Base-by-base conservation (phyloP, 2,113 vertebrate species). In the Cinclus mexicanus region DNA sequence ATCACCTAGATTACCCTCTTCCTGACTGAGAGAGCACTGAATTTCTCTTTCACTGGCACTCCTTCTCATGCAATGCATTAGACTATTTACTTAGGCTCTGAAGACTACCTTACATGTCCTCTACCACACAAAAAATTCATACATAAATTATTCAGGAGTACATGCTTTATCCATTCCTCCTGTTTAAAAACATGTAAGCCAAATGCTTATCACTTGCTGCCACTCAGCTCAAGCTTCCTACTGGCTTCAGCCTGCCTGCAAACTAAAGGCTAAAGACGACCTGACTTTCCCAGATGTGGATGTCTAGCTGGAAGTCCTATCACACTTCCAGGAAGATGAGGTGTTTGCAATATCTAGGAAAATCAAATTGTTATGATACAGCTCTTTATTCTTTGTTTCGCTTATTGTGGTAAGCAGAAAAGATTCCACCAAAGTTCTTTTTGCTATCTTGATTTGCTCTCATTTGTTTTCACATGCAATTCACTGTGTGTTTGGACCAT, bases 71-170 rank as follows among this genome's bases (percentile, higher is more conserved):
- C 1, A 4, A 83, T 33, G 47, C 59, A 77, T 69, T 53, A 92
- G 71, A 42, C 41, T 52, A 12, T 52, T 90, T 77, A 70, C 55
- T 86, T 49, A 74, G 55, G 41, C 68, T 50, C 53, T 68, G 68
- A 83, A 92, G 75, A 56, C 50, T 77, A 28, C n/a, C 85, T 84
- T 64, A 86, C 0, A 0, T 77, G 75, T 88, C 85, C 64, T 86
- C 64, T 61, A 74, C 29, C 60, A 52, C 50, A 64, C 52, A 60
- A 60, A 89, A 81, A 63, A 63, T 4, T 23, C 44, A 78, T 20
- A 47, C 35, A 63, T 93, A 90, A 95, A 90, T 95, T 15, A 94
- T 91, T 94, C 71, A 91, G 70, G 71, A 90, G 64, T 85, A 90
- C 85, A 93, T 26, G 72, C 74, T 92, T 95, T 86, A 83, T 67